Base-by-base conservation (phyloP, 2,888 invertebrate species). In the Quadroppia sp. region DNA sequence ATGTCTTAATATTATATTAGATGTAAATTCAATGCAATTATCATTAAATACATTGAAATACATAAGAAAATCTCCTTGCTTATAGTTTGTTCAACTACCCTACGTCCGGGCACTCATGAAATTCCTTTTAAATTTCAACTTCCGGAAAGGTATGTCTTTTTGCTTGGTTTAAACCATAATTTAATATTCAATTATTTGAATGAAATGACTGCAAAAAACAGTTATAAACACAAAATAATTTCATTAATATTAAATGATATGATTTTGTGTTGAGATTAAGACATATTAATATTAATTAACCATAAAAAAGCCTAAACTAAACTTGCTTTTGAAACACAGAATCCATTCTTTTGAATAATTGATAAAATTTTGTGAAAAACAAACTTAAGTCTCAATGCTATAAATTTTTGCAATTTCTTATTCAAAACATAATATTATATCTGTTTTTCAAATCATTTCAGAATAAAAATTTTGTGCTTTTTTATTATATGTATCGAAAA, bases 81-180 rank as follows among this genome's bases (percentile, higher is more conserved):
- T 67, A 40, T 36, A 67, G 67, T 67, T 36, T 40, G 67, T 67
- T 40, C 23, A 42, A 67, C 3, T 40, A 67, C 11, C 20, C 23
- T 67, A n/a, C 67, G 42, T 2, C 40, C 83, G 78, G 83, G 83
- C 36, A 79, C 80, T 73, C 83, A 83, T 80, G 82, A 82, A 76
- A 83, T 83, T 76, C 80, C 80, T 74, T 83, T 83, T 78, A 80
- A 81, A 28, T 83, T 83, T 80, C 82, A 83, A 75, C 78, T 83
- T 9, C 83, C 83, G 20, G 79, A 81, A 78, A 82, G 82, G 83
- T 83, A 79, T 79, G 2, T 59, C 7, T 15, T 59, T 6, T 59
- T 17, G 25, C 25, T 61, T 30, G 15, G 15, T 23, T 61, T 23
- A 61, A 23, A 23, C n/a, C 23, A 36, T 67, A 42, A 42, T 42